A percentile compares a stretch with the other conserved stretches of the same genome.
Evolutionary conservation across 1,140 invertebrate genomes (phyloP).

Genomic region (Aethina tumida): DNA sequence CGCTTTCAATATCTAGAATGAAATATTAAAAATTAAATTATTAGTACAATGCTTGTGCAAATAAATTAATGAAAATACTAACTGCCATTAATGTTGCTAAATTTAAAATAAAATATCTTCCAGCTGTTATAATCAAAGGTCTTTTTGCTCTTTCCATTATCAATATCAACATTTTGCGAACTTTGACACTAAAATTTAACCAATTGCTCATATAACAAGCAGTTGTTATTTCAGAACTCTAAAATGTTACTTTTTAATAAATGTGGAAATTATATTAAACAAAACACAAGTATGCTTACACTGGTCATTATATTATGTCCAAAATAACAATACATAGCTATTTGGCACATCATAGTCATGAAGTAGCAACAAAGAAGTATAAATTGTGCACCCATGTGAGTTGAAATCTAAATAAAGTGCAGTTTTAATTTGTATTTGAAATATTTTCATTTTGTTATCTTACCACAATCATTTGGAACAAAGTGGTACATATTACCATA

Average conservation of each 20-base stretch:
- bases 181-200: slow-evolving; percentile 11
- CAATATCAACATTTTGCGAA: slow-evolving; percentile 19
- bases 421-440: too few species aligned
- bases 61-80: slow-evolving; percentile 10
- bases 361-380: too few species aligned
- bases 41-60: slow-evolving; percentile 5
- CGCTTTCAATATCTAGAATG: slow-evolving; percentile 11
- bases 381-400: too few species aligned
- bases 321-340: too few species aligned
- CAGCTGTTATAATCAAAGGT: slow-evolving; percentile 17
- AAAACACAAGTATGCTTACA: neutral
- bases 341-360: too few species aligned
- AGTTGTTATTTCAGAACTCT: slow-evolving; percentile 19
- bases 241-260: slow-evolving; percentile 2
- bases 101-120: slow-evolving; percentile 19
- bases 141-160: slow-evolving; percentile 24
- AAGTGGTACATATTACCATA: too few species aligned
- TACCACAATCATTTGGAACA: too few species aligned
- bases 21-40: slow-evolving; percentile 2
- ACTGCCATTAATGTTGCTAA: slow-evolving; percentile 21
- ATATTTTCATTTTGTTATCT: too few species aligned
- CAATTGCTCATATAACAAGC: slow-evolving; percentile 21
- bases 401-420: too few species aligned
- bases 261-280: neutral
- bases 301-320: too few species aligned